Conservation (phyloP, 2,888 invertebrate genomes). For the Cylloceria caligata region DNA sequence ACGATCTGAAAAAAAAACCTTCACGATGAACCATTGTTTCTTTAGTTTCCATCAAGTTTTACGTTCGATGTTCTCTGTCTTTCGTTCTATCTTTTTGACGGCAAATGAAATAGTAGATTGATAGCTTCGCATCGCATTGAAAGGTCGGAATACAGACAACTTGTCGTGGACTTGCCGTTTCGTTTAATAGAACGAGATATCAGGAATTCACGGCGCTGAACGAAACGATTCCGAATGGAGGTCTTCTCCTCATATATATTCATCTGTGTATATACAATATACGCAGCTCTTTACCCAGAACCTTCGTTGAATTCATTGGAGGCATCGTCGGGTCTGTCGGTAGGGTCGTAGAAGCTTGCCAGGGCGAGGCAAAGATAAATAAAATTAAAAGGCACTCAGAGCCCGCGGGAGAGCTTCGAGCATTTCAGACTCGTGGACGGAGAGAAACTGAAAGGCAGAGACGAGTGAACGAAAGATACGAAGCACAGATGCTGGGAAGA, state of each 20-base stretch:
- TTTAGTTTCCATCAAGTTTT: slow-evolving; percentile 20
- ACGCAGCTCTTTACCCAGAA: background rate
- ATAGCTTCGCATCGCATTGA: slow-evolving; percentile 71
- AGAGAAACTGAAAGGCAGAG: slow-evolving; percentile 10
- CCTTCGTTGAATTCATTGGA: slow-evolving; percentile 43
- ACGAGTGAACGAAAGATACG: slow-evolving; percentile 1
- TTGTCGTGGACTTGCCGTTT: background rate
- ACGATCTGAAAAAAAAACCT: background rate
- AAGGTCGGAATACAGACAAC: background rate
- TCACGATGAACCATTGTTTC: slow-evolving; percentile 20
- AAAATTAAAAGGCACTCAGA: slow-evolving; percentile 74
- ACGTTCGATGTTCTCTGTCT: slow-evolving; percentile 5
- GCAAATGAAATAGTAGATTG: slow-evolving; percentile 73
- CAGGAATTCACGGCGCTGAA: slow-evolving; percentile 33
- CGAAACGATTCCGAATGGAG: slow-evolving; percentile 4
- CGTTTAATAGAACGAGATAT: slow-evolving; percentile 21
- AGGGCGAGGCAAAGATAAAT: slow-evolving; percentile 67
- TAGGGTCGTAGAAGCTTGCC: slow-evolving; percentile 33
- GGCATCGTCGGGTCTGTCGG: slow-evolving; percentile 18
- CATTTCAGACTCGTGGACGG: slow-evolving; percentile 59
- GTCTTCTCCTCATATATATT: slow-evolving; percentile 1
- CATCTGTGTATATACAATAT: slow-evolving; percentile 1
- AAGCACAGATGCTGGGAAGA: slow-evolving; percentile 30
- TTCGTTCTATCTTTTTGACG: slow-evolving; percentile 62
- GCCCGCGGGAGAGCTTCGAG: slow-evolving; percentile 57